Percentiles rank a stretch among this genome's conserved stretches.
Conservation (phyloP, 2,113 vertebrate species). For the Motacilla alba region DNA sequence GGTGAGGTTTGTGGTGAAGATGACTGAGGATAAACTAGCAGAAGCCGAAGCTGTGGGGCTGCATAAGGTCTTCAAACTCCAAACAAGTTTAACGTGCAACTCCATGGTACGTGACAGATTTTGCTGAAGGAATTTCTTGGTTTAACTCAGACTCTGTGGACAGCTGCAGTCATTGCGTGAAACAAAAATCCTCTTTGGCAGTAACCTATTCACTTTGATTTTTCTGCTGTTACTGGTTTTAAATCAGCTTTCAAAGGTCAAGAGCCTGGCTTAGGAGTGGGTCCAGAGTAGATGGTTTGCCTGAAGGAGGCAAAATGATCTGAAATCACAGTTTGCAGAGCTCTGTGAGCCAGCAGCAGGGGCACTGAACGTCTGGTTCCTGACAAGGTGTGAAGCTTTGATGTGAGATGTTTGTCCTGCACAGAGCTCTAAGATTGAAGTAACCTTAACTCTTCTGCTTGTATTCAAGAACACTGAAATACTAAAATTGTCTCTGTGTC, state of each 20-base stretch:
- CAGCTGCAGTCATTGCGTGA: not conserved
- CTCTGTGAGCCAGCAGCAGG: not conserved
- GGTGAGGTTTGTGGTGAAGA: slow-evolving; percentile 90
- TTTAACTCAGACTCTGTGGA: not conserved
- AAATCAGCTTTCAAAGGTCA: slow-evolving; percentile 24
- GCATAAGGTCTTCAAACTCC: slow-evolving; percentile 97
- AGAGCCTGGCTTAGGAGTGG: not conserved
- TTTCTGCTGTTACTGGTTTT: slow-evolving; percentile 5
- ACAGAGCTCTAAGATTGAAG: not conserved
- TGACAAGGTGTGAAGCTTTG: not conserved
- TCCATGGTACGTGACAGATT: slow-evolving; percentile 83
- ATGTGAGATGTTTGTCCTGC: not conserved
- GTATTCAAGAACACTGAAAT: not conserved
- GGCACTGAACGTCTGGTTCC: not conserved
- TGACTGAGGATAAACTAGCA: slow-evolving; percentile 85
- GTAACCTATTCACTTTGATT: not conserved
- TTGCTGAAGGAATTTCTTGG: not conserved
- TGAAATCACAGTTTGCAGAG: not conserved
- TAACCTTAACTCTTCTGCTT: not conserved
- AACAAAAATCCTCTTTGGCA: not conserved
- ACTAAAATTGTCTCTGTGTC: not conserved
- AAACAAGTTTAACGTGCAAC: slow-evolving; percentile 89
- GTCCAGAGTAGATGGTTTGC: not conserved
- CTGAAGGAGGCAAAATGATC: not conserved
- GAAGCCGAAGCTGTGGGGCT: slow-evolving; percentile 86